phyloP scores from a whole-genome alignment of 2,113 vertebrate species.

The Xiphophorus maculatus region DNA sequence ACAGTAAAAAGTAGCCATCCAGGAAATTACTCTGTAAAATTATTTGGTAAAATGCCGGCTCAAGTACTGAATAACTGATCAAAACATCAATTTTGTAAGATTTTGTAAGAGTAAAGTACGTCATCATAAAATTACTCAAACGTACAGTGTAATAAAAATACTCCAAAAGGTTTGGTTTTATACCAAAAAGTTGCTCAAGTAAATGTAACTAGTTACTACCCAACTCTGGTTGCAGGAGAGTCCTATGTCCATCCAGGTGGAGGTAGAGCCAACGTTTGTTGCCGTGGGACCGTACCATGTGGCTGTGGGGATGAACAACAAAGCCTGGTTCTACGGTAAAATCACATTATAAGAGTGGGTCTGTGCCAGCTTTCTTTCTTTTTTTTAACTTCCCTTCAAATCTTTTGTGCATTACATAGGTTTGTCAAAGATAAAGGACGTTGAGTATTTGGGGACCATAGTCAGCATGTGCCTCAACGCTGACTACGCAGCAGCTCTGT shows the following conservation, averaged over 20 bases:
- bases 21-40: too few relatives aligned
- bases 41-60: too few relatives aligned
- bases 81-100: too few relatives aligned
- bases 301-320: constrained; percentile 97
- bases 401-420: constrained; percentile 71
- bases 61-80: too few relatives aligned
- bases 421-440: constrained; percentile 89
- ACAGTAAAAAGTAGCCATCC: too few relatives aligned
- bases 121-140: too few relatives aligned
- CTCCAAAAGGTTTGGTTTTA: too few relatives aligned
- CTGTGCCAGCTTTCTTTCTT: background rate
- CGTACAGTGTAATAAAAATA: too few relatives aligned
- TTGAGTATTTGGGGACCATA: constrained; percentile 94
- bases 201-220: too few relatives aligned
- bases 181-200: too few relatives aligned
- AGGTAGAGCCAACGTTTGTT: constrained; percentile 93
- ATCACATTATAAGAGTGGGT: constrained; percentile 61
- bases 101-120: too few relatives aligned
- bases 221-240: constrained; percentile 77
- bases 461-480: constrained; percentile 91
- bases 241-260: constrained; percentile 87
- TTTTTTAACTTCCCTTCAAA: background rate
- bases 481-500: constrained; percentile 93
- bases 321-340: constrained; percentile 97
- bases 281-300: constrained; percentile 93